Evolutionary conservation across 1,140 invertebrate species (phyloP).

Genomic region (Rhagoletis pomonella): DNA sequence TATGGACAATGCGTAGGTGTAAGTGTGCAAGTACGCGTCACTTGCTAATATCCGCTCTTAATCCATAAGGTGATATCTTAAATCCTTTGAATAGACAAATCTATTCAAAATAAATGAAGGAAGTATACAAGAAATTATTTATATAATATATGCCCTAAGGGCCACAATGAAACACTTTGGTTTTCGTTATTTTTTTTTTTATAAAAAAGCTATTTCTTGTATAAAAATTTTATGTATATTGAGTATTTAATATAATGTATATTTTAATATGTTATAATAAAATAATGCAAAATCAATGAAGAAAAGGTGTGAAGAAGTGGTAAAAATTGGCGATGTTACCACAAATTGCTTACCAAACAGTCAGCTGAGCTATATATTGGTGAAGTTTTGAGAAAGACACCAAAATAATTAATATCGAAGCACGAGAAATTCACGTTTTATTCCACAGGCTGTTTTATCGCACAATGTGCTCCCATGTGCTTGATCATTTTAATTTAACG

Average conservation of each 20-base stretch:
- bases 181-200: slow-evolving; percentile 31
- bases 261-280: slow-evolving; percentile 53
- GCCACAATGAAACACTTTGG: neutral
- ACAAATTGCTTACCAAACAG: neutral
- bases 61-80: neutral
- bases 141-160: no score
- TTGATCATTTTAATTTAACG: neutral
- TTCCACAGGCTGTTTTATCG: slow-evolving; percentile 57
- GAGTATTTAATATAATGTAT: slow-evolving; percentile 51
- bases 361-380: neutral
- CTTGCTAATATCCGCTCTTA: neutral
- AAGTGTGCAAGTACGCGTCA: neutral
- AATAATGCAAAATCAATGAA: slow-evolving; percentile 30
- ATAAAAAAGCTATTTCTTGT: neutral
- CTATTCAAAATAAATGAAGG: no score
- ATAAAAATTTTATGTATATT: neutral
- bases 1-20: no score
- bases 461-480: slow-evolving; percentile 56
- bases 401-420: slow-evolving; percentile 30
- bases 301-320: neutral
- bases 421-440: slow-evolving; percentile 48
- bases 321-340: neutral
- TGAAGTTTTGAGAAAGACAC: neutral
- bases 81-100: neutral
- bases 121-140: no score